Base-by-base conservation (phyloP, 2,888 invertebrate species). In the Melinopterus prodromus region DNA sequence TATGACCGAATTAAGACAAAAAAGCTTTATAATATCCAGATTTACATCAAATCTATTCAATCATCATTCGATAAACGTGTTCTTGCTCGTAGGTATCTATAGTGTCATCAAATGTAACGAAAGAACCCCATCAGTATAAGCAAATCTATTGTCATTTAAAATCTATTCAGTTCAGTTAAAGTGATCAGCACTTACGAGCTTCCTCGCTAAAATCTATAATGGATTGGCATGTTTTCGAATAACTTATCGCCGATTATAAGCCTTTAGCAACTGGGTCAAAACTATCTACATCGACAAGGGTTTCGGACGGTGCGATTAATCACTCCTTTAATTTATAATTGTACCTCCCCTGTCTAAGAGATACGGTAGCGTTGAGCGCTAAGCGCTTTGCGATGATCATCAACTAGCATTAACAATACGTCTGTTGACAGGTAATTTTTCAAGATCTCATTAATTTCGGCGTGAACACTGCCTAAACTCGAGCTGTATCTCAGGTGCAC, bases 181-280 rank as follows among this genome's bases (percentile, higher is more conserved):
- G 3, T 53, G 1, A 53, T 9, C 9, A 9, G 12, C 12, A 53
- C 12, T 9, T 7, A 53, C 12, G 53, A 53, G 7, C 53, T 53
- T 53, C 53, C 53, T 53, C 7, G 5, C 53, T 53, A 53, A 53
- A 9, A 53, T 12, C 53, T 53, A 53, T 53, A 53, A 53, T 53
- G 53, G 53, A 53, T 53, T 53, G 53, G 53, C 53, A 53, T 53
- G 53, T 53, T 53, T 53, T 53, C 53, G 53, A 53, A 53, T 53
- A 53, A 53, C 53, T 53, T 53, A 53, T 53, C 53, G 53, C 5
- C 53, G 53, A 53, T 53, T 53, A 53, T 53, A 53, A 53, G 53
- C 53, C 53, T 12, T 53, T 53, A 53, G 53, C 53, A 53, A 53
- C 53, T 53, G 53, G 53, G 53, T 53, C 53, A 53, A 53, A 53